Percentiles rank a stretch among this genome's conserved stretches.
Conservation (phyloP, 1,140 invertebrate genomes). For the Drosophila mojavensis region DNA sequence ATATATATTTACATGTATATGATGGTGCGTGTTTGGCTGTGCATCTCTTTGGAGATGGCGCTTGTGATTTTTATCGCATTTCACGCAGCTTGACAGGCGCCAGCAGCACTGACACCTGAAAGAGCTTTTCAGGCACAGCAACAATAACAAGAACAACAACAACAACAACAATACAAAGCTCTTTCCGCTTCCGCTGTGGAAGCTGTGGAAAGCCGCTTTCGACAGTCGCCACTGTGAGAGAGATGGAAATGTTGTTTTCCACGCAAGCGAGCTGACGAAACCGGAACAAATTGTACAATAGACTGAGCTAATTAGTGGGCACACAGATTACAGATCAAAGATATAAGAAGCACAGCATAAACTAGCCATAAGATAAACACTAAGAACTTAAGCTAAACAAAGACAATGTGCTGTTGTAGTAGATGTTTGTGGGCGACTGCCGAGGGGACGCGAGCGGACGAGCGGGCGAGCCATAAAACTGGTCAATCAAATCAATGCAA, state of each 20-base stretch:
- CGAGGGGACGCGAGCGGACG: neutral
- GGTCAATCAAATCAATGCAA: constrained; percentile 44
- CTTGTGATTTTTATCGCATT: constrained; percentile 67
- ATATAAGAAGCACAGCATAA: constrained; percentile 12
- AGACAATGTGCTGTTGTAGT: neutral
- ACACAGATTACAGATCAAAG: constrained; percentile 48
- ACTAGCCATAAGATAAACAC: constrained; percentile 45
- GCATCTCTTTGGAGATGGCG: constrained; percentile 12
- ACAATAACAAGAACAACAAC: constrained; percentile 29
- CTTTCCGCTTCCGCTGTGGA: constrained; percentile 56
- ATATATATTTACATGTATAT: no score
- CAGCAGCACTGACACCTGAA: constrained; percentile 54
- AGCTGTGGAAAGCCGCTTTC: constrained; percentile 62
- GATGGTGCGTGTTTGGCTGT: no score
- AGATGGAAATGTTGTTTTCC: constrained; percentile 28
- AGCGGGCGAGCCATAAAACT: constrained; percentile 32
- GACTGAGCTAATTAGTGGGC: constrained; percentile 28
- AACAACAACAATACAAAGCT: constrained; percentile 34
- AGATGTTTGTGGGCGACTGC: constrained; percentile 6
- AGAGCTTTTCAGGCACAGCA: constrained; percentile 38
- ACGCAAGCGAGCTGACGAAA: constrained; percentile 24
- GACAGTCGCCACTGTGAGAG: constrained; percentile 18
- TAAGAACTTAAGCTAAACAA: constrained; percentile 46
- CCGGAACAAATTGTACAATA: constrained; percentile 55
- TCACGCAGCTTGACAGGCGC: constrained; percentile 63